Percentiles rank a stretch among this genome's conserved stretches.
These are phyloP conservation scores for Podarcis siculus DNA, from an alignment of 2,797 vertebrate species.

Conservation along the genomic window DNA sequence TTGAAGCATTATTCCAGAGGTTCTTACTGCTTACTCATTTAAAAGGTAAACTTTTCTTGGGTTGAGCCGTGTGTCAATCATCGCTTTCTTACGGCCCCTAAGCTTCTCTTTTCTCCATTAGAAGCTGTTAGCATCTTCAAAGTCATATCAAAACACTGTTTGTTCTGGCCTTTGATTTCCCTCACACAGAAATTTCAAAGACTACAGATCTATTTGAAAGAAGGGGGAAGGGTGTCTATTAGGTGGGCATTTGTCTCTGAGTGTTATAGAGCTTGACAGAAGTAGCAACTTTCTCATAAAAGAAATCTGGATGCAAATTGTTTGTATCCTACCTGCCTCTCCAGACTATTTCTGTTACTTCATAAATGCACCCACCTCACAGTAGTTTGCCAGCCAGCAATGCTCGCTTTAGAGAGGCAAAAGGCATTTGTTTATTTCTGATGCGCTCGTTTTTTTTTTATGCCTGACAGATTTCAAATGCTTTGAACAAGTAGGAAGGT, in stretches of 20 bases:
- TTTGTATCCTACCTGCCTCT: conserved; percentile 35
- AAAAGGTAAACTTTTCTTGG: conserved; percentile 86
- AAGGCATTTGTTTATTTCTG: conserved; percentile 15
- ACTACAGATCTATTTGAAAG: conserved; percentile 86
- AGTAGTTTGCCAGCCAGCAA: conserved; percentile 25
- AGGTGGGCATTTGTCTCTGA: conserved; percentile 85
- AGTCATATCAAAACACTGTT: conserved; percentile 90
- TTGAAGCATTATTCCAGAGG: conserved; percentile 64
- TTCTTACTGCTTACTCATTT: conserved; percentile 81
- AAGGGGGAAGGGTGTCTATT: conserved; percentile 76
- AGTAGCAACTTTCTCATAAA: conserved; percentile 83
- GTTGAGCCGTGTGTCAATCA: conserved; percentile 83
- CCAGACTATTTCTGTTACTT: conserved; percentile 21
- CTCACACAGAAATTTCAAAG: conserved; percentile 89
- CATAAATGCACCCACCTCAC: not conserved
- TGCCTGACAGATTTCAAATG: conserved; percentile 40
- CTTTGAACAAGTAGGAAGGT: conserved; percentile 11
- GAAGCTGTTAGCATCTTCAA: conserved; percentile 92
- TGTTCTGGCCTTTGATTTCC: conserved; percentile 94
- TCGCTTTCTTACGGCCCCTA: conserved; percentile 78
- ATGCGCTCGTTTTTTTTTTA: not conserved
- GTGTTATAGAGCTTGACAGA: conserved; percentile 84
- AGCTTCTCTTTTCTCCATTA: conserved; percentile 83
- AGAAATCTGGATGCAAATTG: conserved; percentile 60
- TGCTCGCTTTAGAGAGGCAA: conserved; percentile 5